Evolutionary conservation across 92 coral and sea anemone species (phyloP).

Genomic region (Anthopleura xanthogrammica): DNA sequence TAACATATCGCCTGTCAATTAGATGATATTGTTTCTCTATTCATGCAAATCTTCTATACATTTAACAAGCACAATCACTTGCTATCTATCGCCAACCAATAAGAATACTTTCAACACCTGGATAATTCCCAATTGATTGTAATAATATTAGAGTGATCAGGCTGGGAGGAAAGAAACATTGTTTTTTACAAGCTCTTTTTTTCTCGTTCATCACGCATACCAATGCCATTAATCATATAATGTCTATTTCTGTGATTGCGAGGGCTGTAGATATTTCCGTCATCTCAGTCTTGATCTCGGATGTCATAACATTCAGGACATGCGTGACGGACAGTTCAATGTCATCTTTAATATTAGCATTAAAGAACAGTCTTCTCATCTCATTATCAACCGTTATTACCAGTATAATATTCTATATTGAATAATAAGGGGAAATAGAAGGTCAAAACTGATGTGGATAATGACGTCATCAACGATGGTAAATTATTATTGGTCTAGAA

Average conservation of each 20-base stretch:
- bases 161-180: not conserved
- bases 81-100: not conserved
- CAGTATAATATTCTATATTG: no score
- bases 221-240: not conserved
- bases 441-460: no score
- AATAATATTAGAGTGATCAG: not conserved
- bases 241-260: not conserved
- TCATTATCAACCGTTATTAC: not conserved
- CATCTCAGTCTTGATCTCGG: not conserved
- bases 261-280: not conserved
- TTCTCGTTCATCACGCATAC: not conserved
- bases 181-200: not conserved
- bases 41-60: not conserved
- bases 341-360: not conserved
- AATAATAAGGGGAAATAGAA: no score
- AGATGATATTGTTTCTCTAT: not conserved
- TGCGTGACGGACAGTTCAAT: not conserved
- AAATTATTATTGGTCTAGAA: no score
- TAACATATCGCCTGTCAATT: not conserved
- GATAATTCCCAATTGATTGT: not conserved
- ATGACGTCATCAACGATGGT: no score
- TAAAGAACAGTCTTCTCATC: no score
- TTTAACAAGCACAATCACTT: no score
- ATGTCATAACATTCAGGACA: not conserved
- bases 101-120: not conserved